Conservation (phyloP, 2,113 vertebrate species). For the Scalopus aquaticus region DNA sequence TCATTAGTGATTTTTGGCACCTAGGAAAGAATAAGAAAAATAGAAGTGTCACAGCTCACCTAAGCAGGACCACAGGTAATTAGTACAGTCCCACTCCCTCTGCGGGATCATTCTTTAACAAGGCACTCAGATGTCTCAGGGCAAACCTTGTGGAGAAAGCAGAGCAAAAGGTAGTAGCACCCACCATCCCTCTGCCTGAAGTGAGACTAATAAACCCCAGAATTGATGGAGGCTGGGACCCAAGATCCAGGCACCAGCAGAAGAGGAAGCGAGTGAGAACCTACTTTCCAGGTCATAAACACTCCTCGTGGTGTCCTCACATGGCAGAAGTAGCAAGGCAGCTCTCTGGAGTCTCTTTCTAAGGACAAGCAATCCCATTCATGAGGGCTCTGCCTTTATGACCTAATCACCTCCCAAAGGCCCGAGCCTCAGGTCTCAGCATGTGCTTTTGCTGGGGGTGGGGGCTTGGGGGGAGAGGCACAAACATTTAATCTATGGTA, state of each 20-base stretch:
- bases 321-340: neutral
- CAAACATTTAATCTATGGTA: neutral
- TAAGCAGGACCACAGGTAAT: neutral
- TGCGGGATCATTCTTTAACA: neutral
- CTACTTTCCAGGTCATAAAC: neutral
- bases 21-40: conserved; percentile 24
- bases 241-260: neutral
- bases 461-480: neutral
- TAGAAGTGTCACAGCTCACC: neutral
- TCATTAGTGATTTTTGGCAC: conserved; percentile 25
- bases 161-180: neutral
- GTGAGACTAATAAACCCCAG: neutral
- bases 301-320: neutral
- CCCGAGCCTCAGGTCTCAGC: neutral
- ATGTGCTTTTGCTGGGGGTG: neutral
- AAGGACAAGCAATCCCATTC: neutral
- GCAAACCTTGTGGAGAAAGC: neutral
- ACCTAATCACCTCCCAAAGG: neutral
- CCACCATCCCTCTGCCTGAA: neutral
- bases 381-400: neutral
- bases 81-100: neutral
- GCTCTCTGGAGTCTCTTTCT: neutral
- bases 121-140: neutral
- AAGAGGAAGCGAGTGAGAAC: neutral
- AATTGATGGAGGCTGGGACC: neutral